Evolutionary conservation across 37 sponge, comb jelly and placozoan species (phyloP).

Genomic region (Chondrilla cf. caribensis): DNA sequence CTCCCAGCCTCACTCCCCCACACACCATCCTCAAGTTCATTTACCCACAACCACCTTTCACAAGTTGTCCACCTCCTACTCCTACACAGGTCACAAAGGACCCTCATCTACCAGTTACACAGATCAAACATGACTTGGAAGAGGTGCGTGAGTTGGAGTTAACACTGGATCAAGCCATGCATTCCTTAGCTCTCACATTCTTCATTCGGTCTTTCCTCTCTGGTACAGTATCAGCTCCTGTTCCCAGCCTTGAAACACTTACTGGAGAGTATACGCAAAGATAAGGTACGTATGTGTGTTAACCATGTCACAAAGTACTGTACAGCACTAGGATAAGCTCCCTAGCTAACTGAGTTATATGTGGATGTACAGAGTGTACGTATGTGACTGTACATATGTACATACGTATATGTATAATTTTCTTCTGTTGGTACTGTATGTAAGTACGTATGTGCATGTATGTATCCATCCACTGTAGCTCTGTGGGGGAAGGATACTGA

Average conservation of each 20-base stretch:
- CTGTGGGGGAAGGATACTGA: constrained; percentile 71
- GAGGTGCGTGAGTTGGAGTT: constrained; percentile 7
- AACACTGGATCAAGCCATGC: background rate
- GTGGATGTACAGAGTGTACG: background rate
- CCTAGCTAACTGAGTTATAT: too few species aligned
- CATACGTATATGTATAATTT: constrained; percentile 18
- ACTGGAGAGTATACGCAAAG: background rate
- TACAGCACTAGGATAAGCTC: too few species aligned
- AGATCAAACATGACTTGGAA: constrained; percentile 48
- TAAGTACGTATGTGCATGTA: background rate
- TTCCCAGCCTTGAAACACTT: background rate
- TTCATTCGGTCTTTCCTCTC: background rate
- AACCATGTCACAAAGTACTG: too few species aligned
- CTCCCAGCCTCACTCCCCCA: too few species aligned
- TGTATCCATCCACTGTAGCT: background rate
- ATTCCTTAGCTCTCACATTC: background rate
- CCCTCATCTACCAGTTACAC: constrained; percentile 64
- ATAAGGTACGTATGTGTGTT: background rate
- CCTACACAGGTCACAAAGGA: constrained; percentile 7
- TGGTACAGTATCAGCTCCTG: background rate
- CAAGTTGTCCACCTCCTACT: too few species aligned
- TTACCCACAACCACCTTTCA: too few species aligned
- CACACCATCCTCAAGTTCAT: too few species aligned
- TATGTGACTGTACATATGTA: constrained; percentile 11
- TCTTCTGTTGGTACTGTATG: background rate